A percentile compares a stretch with the other conserved stretches of the same genome.
Conservation (phyloP, 1,140 invertebrate genomes). For the Ridgeia piscesae region DNA sequence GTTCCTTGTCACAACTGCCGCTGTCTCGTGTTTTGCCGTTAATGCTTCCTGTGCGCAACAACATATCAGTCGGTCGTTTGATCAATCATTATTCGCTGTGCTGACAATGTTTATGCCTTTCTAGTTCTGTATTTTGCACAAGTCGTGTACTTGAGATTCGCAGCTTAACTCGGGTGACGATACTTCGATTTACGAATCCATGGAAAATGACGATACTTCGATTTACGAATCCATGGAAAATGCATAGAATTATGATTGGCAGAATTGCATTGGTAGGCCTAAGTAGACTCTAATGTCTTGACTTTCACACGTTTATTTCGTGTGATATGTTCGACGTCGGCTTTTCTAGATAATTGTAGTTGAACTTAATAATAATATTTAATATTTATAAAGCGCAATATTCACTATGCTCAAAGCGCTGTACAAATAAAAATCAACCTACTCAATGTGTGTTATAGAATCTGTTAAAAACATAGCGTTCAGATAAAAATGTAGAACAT, state of each 20-base stretch:
- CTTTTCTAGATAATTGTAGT: not conserved
- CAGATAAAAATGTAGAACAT: too few relatives aligned
- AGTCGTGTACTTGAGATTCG: not conserved
- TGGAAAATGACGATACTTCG: not conserved
- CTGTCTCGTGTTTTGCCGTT: not conserved
- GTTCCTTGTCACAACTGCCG: not conserved
- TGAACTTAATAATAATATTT: too few relatives aligned
- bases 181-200: not conserved
- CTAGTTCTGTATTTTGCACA: not conserved
- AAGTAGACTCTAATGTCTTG: too few relatives aligned
- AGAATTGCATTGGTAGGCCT: not conserved
- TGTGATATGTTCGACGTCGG: not conserved
- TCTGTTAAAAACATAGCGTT: too few relatives aligned
- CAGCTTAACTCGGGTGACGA: not conserved
- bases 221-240: not conserved
- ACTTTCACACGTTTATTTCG: not conserved
- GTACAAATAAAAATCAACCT: too few relatives aligned
- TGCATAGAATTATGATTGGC: not conserved
- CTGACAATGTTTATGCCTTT: not conserved
- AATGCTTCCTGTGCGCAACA: not conserved
- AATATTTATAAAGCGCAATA: too few relatives aligned
- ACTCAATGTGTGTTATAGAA: too few relatives aligned
- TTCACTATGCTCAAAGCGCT: too few relatives aligned
- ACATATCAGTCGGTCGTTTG: not conserved
- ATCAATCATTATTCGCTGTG: not conserved